Base-by-base conservation (phyloP, 2,888 invertebrate species). In the Polydrusus tereticollis region DNA sequence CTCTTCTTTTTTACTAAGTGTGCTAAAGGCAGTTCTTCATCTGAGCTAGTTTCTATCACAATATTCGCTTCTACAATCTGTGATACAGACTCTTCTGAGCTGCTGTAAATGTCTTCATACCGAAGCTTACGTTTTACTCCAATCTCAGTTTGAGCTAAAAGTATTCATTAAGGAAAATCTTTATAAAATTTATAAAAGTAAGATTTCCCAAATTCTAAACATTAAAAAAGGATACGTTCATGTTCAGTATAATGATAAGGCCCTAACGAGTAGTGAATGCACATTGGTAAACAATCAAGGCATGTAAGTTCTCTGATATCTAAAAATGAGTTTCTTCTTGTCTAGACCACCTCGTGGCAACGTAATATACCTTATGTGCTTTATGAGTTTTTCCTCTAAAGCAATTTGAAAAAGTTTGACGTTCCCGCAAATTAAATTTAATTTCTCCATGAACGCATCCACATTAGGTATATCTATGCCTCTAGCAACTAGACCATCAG, bases 401-500 rank as follows among this genome's bases (percentile, higher is more conserved):
- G 3, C 33, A 29, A 68, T 33, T 38, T 12, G 10, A 16, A 63
- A 47, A 29, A 72, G 57, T 21, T 36, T 50, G 20, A 68, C 62
- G 8, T 57, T 68, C 57, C 58, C 62, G 52, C 62, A 68, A 29
- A 21, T 43, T 68, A 41, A 52, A 14, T 41, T 33, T 4, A 72
- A 55, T 50, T 52, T 52, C 29, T 41, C 16, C 3, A 68, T 43
- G 23, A 72, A 68, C n/a, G 43, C 33, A 20, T 72, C 63, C 14
- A 63, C 36, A 33, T 38, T 52, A 38, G 60, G 29, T 50, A 71
- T 47, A 43, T 71, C 60, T 16, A 29, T 41, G 26, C 52, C 66
- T 65, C 59, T 50, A 8, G 55, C 66, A 21, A 60, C 65, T 23
- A 71, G 20, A 10, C 14, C 36, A 60, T 71, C 71, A 21, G 60